Evolutionary conservation across 2,888 invertebrate genomes (phyloP), one percentile per base, ranked within the genome.

Genomic region (Norana najaformis): DNA sequence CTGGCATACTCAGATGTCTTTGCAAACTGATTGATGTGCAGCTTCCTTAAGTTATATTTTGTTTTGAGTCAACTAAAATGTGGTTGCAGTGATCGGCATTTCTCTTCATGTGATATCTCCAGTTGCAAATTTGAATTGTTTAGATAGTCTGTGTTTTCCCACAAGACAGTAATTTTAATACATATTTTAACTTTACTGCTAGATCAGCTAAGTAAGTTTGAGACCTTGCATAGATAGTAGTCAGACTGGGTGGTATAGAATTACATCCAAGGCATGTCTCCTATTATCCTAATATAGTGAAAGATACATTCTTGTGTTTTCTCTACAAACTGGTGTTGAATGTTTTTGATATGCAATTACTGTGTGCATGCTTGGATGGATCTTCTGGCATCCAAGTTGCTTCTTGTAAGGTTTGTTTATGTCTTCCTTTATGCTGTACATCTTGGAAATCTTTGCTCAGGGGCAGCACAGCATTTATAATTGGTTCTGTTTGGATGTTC

Each of bases 231-330:
- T 69, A 69, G 69, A 69, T 69, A 8, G 69, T 23, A 69, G n/a
- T 41, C 41, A 41, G 41, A 13, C 11, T n/a, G 30, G 69, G 47
- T 47, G 47, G 69, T 69, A n/a, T 69, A 30, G 69, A 69, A 69
- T 69, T 69, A 69, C 69, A n/a, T 53, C 69, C n/a, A n/a, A 69
- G 8, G 69, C 30, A 69, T 69, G 69, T 69, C 30, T 30, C 69
- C 3, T 69, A n/a, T 69, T 69, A n/a, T 69, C n/a, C 69, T 69
- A 69, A 69, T 69, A 69, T 69, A 69, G 11, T 69, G 69, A 69
- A 69, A n/a, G 69, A 69, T 69, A 69, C 69, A 69, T 69, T 69
- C 69, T 69, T 69, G 69, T 69, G 69, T 69, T 69, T 69, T 69
- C 69, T 69, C 30, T 69, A n/a, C 69, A 69, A 69, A 69, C 69